Conservation (phyloP, 2,888 invertebrate genomes). For the Terebella lapidaria region DNA sequence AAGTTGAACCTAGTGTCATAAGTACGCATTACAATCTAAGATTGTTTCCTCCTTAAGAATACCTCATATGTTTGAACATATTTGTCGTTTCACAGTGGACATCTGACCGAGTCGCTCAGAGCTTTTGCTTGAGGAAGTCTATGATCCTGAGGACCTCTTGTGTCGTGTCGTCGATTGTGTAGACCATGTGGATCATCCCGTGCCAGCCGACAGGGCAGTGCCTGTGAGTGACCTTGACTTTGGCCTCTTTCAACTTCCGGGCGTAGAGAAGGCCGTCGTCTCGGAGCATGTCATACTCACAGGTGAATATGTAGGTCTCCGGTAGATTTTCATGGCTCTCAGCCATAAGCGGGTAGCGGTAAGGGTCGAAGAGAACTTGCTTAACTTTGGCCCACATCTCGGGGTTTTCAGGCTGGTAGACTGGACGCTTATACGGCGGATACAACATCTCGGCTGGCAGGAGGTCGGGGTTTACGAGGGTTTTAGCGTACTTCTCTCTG, state of each 20-base stretch:
- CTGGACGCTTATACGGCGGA: background rate
- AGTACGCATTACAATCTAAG: too few species aligned
- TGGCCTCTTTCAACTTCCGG: background rate
- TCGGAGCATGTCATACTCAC: slow-evolving; percentile 5
- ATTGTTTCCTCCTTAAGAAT: too few species aligned
- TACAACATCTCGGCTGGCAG: background rate
- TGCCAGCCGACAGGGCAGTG: slow-evolving; percentile 2
- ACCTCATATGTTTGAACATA: too few species aligned
- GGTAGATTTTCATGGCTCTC: slow-evolving; percentile 1
- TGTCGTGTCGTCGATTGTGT: background rate
- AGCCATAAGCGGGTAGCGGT: background rate
- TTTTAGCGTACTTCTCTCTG: background rate
- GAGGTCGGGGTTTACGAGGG: background rate
- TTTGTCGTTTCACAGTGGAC: too few species aligned
- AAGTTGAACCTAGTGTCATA: too few species aligned
- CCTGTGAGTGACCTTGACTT: background rate
- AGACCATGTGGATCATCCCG: background rate
- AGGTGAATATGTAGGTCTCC: slow-evolving; percentile 3
- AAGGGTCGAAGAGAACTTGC: background rate
- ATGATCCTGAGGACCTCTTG: too few species aligned
- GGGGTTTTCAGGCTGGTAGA: background rate
- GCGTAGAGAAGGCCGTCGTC: slow-evolving; percentile 10
- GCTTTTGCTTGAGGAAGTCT: too few species aligned
- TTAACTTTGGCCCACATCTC: background rate
- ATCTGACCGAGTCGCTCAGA: too few species aligned